phyloP scores from a whole-genome alignment of 1,140 invertebrate genomes.

The Drosophila guanche region DNA sequence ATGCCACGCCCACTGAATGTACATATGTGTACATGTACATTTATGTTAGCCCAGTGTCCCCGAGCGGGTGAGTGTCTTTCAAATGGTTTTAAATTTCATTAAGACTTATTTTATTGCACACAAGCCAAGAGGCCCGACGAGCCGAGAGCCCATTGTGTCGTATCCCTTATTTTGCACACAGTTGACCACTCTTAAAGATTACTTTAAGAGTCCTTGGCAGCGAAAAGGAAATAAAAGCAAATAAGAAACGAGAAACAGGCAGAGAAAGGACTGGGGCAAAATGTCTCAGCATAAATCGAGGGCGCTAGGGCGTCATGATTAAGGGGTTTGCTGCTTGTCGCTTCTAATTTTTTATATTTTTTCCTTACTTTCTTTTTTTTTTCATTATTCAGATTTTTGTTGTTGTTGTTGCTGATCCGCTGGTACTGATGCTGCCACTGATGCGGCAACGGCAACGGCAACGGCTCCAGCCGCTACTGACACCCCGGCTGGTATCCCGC shows the following conservation, averaged over 20 bases:
- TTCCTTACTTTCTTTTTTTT: conserved; percentile 48
- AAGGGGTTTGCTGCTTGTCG: conserved; percentile 76
- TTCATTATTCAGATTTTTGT: conserved; percentile 63
- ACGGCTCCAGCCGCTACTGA: conserved; percentile 14
- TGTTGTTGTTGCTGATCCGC: conserved; percentile 9
- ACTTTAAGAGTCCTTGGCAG: conserved; percentile 10
- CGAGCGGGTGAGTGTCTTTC: conserved; percentile 1
- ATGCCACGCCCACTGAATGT: conserved; percentile 25
- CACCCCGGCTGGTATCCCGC: conserved; percentile 73
- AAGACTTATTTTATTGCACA: conserved; percentile 73
- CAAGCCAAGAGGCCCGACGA: conserved; percentile 13
- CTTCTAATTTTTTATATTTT: conserved; percentile 68
- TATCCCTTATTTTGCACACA: conserved; percentile 7
- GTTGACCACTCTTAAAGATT: conserved; percentile 22
- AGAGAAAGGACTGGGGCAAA: conserved; percentile 21
- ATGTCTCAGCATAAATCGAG: conserved; percentile 63
- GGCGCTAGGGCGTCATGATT: conserved; percentile 76
- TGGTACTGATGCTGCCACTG: conserved; percentile 9
- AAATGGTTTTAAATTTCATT: conserved; percentile 76
- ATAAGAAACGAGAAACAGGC: conserved; percentile 1
- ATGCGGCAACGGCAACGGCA: not conserved
- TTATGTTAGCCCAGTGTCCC: no score
- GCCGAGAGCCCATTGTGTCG: conserved; percentile 32
- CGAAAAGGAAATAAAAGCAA: conserved; percentile 15
- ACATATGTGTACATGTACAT: conserved; percentile 2